A percentile compares a stretch with the other conserved stretches of the same genome.
Evolutionary conservation across 2,113 vertebrate genomes (phyloP).

Genomic region (Lophura nycthemera): DNA sequence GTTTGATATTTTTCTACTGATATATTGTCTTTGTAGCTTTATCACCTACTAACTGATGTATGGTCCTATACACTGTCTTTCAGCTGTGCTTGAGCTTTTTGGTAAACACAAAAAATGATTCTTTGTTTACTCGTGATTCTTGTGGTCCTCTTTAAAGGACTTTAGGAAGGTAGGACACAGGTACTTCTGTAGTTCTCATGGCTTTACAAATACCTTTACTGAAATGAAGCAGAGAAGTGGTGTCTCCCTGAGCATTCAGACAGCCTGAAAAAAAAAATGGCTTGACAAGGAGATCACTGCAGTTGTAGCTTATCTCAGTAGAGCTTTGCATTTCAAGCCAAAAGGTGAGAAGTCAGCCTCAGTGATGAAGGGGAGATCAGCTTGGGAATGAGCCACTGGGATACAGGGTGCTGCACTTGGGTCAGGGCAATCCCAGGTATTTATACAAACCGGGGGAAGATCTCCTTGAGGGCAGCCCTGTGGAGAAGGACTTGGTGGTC

Average conservation of each 20-base stretch:
- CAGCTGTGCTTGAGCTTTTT: neutral
- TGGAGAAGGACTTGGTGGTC: no score
- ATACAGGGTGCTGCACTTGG: no score
- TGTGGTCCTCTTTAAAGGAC: neutral
- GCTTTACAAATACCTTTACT: neutral
- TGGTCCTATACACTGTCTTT: neutral
- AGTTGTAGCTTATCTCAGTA: neutral
- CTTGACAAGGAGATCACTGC: neutral
- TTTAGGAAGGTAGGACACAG: neutral
- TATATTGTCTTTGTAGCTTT: slow-evolving; percentile 10
- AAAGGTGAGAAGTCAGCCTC: neutral
- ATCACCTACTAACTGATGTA: slow-evolving; percentile 9
- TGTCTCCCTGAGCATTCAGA: neutral
- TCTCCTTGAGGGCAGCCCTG: no score
- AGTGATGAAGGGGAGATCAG: neutral
- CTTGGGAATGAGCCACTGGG: neutral
- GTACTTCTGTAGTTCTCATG: neutral
- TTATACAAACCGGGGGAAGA: no score
- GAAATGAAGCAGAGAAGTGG: neutral
- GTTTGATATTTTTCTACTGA: slow-evolving; percentile 8
- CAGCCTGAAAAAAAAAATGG: neutral
- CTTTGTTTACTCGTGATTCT: neutral
- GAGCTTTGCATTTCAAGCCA: neutral
- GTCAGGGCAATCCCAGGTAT: no score
- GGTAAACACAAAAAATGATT: neutral